Base-by-base conservation (phyloP, 2,113 vertebrate species). In the Bothrops jararaca region DNA sequence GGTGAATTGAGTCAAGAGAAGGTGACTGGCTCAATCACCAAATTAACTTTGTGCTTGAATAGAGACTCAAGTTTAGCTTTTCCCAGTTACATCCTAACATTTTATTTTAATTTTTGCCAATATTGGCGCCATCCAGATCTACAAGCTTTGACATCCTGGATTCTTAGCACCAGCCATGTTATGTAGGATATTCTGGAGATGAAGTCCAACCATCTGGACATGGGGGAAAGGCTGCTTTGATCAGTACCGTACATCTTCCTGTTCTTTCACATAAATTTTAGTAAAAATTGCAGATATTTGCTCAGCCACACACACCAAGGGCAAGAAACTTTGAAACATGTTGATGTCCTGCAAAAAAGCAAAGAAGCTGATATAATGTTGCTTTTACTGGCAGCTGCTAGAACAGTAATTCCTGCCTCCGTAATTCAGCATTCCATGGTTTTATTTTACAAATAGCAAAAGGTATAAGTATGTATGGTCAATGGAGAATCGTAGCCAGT, bases 371-470 rank as follows among this genome's bases (percentile, higher is more conserved):
- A 48, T 26, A 11, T 11, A 45, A 53, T 11, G 45, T 42, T 58
- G 54, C 39, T 45, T 57, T 85, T 9, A 34, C 20, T 50, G 0
- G 88, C 88, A 85, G 34, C 53, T 56, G 39, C 57, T 53, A 45
- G 22, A 85, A 53, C 23, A 93, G 85, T 60, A 39, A 1, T 53
- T n/a, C 23, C 24, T 23, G 11, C 7, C 15, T 58, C 48, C 5
- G 12, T 90, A 5, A 29, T 86, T 86, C n/a, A 53, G 29, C n/a
- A 53, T 53, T 22, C 34, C 56, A 53, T 20, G 53, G 53, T 54
- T 90, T 93, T 93, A 54, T 90, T 48, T 42, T 88, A 88, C 22
- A 88, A 50, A 88, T 80, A 8, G 85, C 39, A 12, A 58, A 86
- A 60, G 24, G 10, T 91, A 85, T 45, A 91, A 52, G 22, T 42